Percentiles rank a stretch among this genome's conserved stretches.
Evolutionary conservation across 2,113 vertebrate species (phyloP).

Genomic region (Ictidomys tridecemlineatus): DNA sequence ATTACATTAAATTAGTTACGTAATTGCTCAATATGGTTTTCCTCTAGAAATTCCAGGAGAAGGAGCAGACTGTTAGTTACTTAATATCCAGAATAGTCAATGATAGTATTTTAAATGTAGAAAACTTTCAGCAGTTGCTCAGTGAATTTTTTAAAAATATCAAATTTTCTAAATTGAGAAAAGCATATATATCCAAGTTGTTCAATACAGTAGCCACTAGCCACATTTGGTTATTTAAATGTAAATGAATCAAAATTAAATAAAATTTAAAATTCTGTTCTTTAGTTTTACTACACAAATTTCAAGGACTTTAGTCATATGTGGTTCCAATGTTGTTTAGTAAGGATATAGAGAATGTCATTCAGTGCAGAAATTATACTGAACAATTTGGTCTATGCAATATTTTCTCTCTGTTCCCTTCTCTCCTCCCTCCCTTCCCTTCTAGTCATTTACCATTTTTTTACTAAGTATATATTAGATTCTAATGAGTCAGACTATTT

Average conservation of each 20-base stretch:
- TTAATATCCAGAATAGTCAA: background rate
- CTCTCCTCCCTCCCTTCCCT: background rate
- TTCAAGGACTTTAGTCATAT: background rate
- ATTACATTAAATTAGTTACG: conserved; percentile 8
- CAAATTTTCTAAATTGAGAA: conserved; percentile 38
- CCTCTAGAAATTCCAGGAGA: conserved; percentile 43
- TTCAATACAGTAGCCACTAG: conserved; percentile 18
- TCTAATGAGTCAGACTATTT: background rate
- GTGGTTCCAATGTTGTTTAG: background rate
- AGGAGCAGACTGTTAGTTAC: background rate
- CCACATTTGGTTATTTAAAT: conserved; percentile 42
- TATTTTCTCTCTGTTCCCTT: background rate
- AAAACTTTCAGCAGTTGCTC: background rate
- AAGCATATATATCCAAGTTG: background rate
- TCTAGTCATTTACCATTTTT: background rate
- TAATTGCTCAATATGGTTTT: conserved; percentile 30
- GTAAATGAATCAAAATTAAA: background rate
- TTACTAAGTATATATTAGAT: background rate
- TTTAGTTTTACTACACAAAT: background rate
- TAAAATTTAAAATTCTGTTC: background rate
- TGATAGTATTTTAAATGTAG: conserved; percentile 12
- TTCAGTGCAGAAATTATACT: background rate
- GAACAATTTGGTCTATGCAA: background rate
- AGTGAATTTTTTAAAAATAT: background rate
- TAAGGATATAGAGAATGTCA: background rate